These are phyloP conservation scores for Anas georgica DNA, from an alignment of 2,797 vertebrate genomes.

Conservation along the genomic window DNA sequence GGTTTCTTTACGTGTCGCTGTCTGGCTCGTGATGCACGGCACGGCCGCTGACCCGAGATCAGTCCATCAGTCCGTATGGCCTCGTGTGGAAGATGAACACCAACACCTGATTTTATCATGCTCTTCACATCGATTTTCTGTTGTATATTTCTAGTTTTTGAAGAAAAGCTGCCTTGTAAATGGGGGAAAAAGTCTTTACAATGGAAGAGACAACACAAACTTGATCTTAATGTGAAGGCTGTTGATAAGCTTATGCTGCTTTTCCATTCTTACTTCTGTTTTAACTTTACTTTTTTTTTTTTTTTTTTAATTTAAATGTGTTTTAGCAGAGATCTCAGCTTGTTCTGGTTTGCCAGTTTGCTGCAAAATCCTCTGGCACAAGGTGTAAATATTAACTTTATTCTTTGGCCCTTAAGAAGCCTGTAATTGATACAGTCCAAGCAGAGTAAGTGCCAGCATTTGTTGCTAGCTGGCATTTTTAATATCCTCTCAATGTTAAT, in stretches of 20 bases:
- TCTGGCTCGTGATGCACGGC: rapidly evolving
- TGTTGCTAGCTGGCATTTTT: not conserved
- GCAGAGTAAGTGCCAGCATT: not conserved
- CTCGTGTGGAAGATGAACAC: not conserved
- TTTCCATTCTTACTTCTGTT: not conserved
- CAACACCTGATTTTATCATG: not conserved
- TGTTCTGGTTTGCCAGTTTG: not conserved
- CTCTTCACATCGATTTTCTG: not conserved
- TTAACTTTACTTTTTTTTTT: not conserved
- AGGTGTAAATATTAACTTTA: not conserved
- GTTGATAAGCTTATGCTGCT: not conserved
- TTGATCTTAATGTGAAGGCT: not conserved
- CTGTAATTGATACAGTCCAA: rapidly evolving
- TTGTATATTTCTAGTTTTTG: rapidly evolving
- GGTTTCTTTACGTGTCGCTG: rapidly evolving
- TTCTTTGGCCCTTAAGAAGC: not conserved
- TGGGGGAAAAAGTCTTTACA: not conserved
- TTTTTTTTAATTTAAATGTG: not conserved
- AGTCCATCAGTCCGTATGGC: not conserved
- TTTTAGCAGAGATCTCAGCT: not conserved
- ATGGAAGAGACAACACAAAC: rapidly evolving
- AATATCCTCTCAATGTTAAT: not conserved
- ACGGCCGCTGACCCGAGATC: not conserved
- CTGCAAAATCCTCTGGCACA: not conserved
- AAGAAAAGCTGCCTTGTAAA: not conserved